Evolutionary conservation across 2,797 vertebrate genomes (phyloP).

Genomic region (Lophius americanus): DNA sequence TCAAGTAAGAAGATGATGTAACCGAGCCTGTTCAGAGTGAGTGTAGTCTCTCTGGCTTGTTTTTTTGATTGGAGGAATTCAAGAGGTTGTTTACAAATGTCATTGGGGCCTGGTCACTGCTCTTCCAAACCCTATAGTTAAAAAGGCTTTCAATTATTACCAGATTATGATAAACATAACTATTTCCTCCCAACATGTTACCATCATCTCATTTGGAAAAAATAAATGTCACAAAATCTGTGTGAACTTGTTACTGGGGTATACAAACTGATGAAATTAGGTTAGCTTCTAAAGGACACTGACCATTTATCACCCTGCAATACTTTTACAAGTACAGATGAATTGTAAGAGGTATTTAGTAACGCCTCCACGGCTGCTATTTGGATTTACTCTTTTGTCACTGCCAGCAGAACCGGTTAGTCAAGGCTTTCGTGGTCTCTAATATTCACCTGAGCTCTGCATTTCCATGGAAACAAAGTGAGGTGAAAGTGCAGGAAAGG

Average conservation of each 20-base stretch:
- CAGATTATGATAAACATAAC: neutral
- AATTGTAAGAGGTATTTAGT: slow-evolving; percentile 60
- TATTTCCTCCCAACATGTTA: no score
- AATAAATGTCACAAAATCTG: neutral
- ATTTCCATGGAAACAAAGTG: slow-evolving; percentile 59
- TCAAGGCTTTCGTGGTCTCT: slow-evolving; percentile 60
- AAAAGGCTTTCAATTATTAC: neutral
- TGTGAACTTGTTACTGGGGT: neutral
- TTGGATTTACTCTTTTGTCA: slow-evolving; percentile 79
- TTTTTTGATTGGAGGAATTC: no score
- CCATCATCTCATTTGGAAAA: neutral
- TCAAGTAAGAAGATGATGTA: no score
- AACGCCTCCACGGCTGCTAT: slow-evolving; percentile 61
- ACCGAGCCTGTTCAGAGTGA: no score
- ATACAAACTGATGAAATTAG: neutral
- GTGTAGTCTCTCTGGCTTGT: no score
- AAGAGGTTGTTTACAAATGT: no score
- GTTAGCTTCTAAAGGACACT: neutral
- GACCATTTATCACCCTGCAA: slow-evolving; percentile 10
- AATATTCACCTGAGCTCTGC: slow-evolving; percentile 63
- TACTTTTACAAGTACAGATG: slow-evolving; percentile 15
- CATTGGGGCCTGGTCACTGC: no score
- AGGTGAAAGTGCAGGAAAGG: slow-evolving; percentile 29
- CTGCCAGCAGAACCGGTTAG: slow-evolving; percentile 72
- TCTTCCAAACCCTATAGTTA: no score